Evolutionary conservation across 1,140 invertebrate genomes (phyloP), one percentile per base, ranked within the genome.

Genomic region (Saccostrea glomerata): DNA sequence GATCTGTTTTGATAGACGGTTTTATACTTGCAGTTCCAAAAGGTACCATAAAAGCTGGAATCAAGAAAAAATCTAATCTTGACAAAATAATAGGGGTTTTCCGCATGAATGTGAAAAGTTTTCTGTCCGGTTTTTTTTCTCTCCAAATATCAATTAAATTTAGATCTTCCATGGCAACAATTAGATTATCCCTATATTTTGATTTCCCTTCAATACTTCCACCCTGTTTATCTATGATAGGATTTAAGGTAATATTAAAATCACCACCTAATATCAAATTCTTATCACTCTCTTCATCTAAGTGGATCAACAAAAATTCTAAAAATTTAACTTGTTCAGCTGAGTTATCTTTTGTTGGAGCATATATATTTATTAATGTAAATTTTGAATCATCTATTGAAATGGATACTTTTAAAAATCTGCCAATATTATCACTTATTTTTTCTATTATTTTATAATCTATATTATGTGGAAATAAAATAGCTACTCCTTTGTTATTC

Each of bases 181-280:
- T 63, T 63, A 63, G n/a, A n/a, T 63, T 63, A 5, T 63, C 58
- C n/a, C 58, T 63, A 13, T 63, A 63, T 17, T 2, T n/a, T 63
- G 58, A 63, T 11, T 63, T 15, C 12, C n/a, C 15, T n/a, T 63
- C 58, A 63, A 15, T 17, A 63, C n/a, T 63, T 63, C 58, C 9
- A 15, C 58, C 58, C n/a, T 63, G 15, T 13, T 63, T 63, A 13
- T 63, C 58, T 63, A 63, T 17, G 15, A 17, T n/a, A 17, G 58
- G 58, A n/a, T 63, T 63, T 63, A 63, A n/a, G 58, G 58, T 63
- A 13, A 63, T 63, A 63, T 63, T 63, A 63, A 63, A 63, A 63
- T 63, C 58, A 5, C 7, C 58, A 15, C 58, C 58, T n/a, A 63
- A 15, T 12, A 63, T 11, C 58, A 63, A 5, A 63, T 63, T 63